Base-by-base conservation (phyloP, 1,140 invertebrate species). In the Trissolcus basalis region DNA sequence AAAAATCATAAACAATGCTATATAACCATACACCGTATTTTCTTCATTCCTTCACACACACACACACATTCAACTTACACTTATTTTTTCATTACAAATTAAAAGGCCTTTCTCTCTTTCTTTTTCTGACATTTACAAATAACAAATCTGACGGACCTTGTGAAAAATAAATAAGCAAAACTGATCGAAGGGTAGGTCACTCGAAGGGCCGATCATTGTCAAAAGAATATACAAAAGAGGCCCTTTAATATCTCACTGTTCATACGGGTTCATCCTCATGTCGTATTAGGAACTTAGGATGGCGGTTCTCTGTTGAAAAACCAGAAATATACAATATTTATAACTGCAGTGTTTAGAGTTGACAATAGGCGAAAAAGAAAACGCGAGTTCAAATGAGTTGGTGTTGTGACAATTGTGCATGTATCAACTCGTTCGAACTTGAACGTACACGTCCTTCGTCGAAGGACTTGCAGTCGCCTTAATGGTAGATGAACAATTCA, bases 271-370 rank as follows among this genome's bases (percentile, higher is more conserved):
- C 80, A 85, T 86, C 77, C 78, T 79, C 80, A 74, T 84, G 81
- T 81, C 78, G 79, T 86, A 27, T 27, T 27, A 87, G 85, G 85
- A 87, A 87, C 85, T 87, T 84, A 86, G 82, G 84, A 86, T 85
- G 84, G 79, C 76, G 84, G 78, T 80, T 81, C 73, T 80, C 54
- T 59, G 35, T 61, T 64, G 65, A 59, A 75, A 84, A 81, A 77
- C 78, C 79, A 63, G 71, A 76, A 76, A 78, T 78, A 73, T 73
- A 76, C 76, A 73, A 72, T 80, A 59, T 70, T 63, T 76, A 73
- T 73, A 72, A 79, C 54, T 64, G 59, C 65, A 54, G 33, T 45
- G 55, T 60, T 48, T 49, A 56, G 50, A 14, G 48, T 41, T 14
- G 12, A n/a, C n/a, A n/a, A n/a, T n/a, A n/a, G 27, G 47, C 33